Conservation (phyloP, 2,888 invertebrate genomes). For the Pachydiplax longipennis region DNA sequence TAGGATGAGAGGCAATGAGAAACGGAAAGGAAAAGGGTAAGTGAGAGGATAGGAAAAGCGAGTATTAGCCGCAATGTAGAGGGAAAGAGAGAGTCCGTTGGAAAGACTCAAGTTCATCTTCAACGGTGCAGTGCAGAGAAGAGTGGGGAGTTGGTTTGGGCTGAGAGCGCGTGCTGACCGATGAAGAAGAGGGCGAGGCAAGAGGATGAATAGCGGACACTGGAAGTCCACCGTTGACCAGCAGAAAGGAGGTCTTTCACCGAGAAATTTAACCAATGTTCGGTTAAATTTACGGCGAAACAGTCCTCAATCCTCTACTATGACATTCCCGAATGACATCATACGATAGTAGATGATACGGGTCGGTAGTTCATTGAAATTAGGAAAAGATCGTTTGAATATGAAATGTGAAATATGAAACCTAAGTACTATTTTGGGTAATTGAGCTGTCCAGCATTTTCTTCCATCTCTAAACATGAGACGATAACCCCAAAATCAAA, state of each 20-base stretch:
- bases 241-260: background rate
- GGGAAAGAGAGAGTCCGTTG: background rate
- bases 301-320: background rate
- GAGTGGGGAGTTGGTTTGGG: conserved; percentile 6
- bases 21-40: background rate
- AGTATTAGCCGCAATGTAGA: background rate
- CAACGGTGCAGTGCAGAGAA: background rate
- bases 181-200: background rate
- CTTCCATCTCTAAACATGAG: too few species aligned
- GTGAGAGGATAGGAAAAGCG: background rate
- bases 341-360: too few species aligned
- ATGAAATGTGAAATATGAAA: too few species aligned
- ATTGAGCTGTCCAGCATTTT: too few species aligned
- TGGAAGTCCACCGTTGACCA: conserved; percentile 18
- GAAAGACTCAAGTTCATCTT: background rate
- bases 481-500: too few species aligned
- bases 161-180: conserved; percentile 29
- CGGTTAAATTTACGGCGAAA: background rate
- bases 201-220: conserved; percentile 2
- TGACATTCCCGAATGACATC: too few species aligned
- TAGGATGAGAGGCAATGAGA: background rate
- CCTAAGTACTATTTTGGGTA: too few species aligned
- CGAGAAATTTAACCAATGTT: background rate
- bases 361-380: too few species aligned
- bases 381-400: too few species aligned